phyloP scores from a whole-genome alignment of 1,140 invertebrate genomes.

The Drosophila kohkoa region DNA sequence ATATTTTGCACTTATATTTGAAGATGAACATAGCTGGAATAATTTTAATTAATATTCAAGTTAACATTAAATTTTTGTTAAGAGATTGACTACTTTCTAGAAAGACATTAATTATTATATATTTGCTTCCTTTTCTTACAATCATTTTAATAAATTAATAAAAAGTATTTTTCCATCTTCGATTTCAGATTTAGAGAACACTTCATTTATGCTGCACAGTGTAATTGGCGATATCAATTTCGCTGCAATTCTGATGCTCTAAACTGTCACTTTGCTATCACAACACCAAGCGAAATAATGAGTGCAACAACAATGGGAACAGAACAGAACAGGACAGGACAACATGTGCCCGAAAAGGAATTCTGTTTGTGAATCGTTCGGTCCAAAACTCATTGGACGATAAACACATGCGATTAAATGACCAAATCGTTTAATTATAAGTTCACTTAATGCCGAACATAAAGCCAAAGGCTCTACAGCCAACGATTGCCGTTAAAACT shows the following conservation, averaged over 20 bases:
- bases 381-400: slow-evolving; percentile 45
- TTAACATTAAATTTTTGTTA: no score
- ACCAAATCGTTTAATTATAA: slow-evolving; percentile 82
- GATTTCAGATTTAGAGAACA: neutral
- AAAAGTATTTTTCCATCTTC: neutral
- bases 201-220: neutral
- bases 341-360: slow-evolving; percentile 49
- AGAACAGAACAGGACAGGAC: slow-evolving; percentile 3
- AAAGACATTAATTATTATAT: no score
- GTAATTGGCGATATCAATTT: slow-evolving; percentile 12
- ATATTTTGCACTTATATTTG: no score
- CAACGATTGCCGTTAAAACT: slow-evolving; percentile 36
- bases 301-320: slow-evolving; percentile 27
- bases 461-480: slow-evolving; percentile 67
- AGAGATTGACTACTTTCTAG: no score
- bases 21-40: no score
- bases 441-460: slow-evolving; percentile 71
- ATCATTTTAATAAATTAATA: no score
- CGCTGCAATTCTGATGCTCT: slow-evolving; percentile 5
- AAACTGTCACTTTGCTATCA: slow-evolving; percentile 18
- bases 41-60: no score
- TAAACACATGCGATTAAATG: slow-evolving; percentile 78
- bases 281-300: neutral
- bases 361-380: slow-evolving; percentile 31
- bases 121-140: no score